Conservation (phyloP, 2,113 vertebrate species). For the Lathamus discolor region DNA sequence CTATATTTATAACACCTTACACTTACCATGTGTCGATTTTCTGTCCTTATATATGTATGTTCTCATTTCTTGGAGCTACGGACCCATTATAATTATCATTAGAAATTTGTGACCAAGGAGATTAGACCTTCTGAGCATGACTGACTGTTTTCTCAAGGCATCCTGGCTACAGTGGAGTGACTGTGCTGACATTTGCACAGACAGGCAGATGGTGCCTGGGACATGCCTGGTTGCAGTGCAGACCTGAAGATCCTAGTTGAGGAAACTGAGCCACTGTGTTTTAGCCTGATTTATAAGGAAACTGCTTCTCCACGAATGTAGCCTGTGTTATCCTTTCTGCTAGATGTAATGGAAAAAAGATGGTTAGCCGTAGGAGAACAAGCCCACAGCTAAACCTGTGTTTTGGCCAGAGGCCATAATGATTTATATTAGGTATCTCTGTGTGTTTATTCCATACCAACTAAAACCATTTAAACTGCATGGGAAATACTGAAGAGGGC, state of each 20-base stretch:
- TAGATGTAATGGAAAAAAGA: slow-evolving; percentile 4
- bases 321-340: background rate
- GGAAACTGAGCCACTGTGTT: background rate
- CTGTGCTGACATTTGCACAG: slow-evolving; percentile 52
- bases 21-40: slow-evolving; percentile 1
- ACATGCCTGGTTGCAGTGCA: slow-evolving; percentile 32
- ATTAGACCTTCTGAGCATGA: slow-evolving; percentile 29
- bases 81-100: background rate
- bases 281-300: background rate
- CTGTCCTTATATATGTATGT: background rate
- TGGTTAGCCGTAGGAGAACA: background rate
- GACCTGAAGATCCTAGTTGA: slow-evolving; percentile 19
- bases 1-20: slow-evolving; percentile 19
- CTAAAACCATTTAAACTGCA: background rate
- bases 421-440: background rate
- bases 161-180: slow-evolving; percentile 20
- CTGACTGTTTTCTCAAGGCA: slow-evolving; percentile 29
- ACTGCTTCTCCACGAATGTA: background rate
- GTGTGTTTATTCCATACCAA: background rate
- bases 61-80: background rate
- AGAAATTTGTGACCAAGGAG: background rate
- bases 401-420: background rate
- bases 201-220: slow-evolving; percentile 23
- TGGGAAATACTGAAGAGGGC: background rate
- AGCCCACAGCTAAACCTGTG: background rate